These are phyloP conservation scores for Trissolcus japonicus DNA, from an alignment of 2,888 invertebrate genomes.

Conservation along the genomic window DNA sequence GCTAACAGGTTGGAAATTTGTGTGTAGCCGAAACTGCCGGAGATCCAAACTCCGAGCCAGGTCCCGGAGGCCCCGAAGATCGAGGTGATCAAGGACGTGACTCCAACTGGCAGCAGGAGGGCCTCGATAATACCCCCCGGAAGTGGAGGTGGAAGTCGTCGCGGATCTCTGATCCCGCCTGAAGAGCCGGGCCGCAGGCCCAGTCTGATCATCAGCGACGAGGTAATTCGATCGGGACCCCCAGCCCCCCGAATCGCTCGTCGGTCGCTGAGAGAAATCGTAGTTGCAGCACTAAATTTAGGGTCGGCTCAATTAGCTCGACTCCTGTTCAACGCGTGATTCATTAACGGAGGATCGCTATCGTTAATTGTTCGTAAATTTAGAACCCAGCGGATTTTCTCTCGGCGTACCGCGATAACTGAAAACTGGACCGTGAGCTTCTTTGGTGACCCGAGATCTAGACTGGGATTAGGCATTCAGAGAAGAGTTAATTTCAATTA, in stretches of 20 bases:
- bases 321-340: slow-evolving; percentile 20
- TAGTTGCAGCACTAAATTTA: slow-evolving; percentile 37
- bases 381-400: slow-evolving; percentile 42
- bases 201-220: slow-evolving; percentile 94
- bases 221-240: slow-evolving; percentile 82
- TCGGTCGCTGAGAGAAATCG: slow-evolving; percentile 32
- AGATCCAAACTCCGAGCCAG: slow-evolving; percentile 78
- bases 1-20: slow-evolving; percentile 4
- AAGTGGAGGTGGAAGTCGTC: slow-evolving; percentile 81
- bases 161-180: slow-evolving; percentile 92
- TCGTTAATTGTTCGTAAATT: slow-evolving; percentile 47
- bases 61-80: slow-evolving; percentile 86
- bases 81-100: slow-evolving; percentile 89
- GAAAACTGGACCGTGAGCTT: slow-evolving; percentile 31
- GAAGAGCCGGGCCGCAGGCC: slow-evolving; percentile 91
- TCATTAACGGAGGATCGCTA: slow-evolving; percentile 40
- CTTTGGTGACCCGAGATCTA: background rate
- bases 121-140: slow-evolving; percentile 83
- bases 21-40: slow-evolving; percentile 65
- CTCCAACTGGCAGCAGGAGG: slow-evolving; percentile 84
- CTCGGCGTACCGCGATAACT: slow-evolving; percentile 18
- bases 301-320: slow-evolving; percentile 43
- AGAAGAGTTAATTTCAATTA: no score
- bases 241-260: slow-evolving; percentile 1
- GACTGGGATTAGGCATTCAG: background rate